Evolutionary conservation across 1,140 invertebrate genomes (phyloP).

Genomic region (Luehdorfia chinensis): DNA sequence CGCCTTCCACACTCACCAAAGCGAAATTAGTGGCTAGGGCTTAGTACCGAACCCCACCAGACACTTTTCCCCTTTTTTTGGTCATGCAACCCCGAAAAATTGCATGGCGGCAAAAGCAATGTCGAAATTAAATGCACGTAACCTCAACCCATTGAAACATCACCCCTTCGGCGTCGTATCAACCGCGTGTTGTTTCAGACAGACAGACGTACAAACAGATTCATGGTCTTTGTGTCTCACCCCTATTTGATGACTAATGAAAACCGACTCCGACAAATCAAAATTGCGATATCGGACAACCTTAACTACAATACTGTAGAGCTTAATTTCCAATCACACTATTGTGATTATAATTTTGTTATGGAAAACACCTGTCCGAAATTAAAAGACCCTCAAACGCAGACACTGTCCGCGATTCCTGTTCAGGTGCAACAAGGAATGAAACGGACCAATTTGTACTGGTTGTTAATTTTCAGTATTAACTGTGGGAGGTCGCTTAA

Average conservation of each 20-base stretch:
- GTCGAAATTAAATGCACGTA: slow-evolving; percentile 45
- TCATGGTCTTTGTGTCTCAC: slow-evolving; percentile 47
- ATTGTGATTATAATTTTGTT: neutral
- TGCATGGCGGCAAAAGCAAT: slow-evolving; percentile 22
- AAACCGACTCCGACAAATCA: slow-evolving; percentile 21
- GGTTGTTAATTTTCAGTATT: slow-evolving; percentile 52
- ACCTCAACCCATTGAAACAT: slow-evolving; percentile 37
- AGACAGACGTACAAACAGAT: slow-evolving; percentile 56
- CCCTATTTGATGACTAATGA: slow-evolving; percentile 48
- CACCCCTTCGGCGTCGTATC: slow-evolving; percentile 53
- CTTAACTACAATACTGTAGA: no score
- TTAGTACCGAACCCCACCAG: no score
- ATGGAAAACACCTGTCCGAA: slow-evolving; percentile 11
- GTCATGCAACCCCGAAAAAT: slow-evolving; percentile 17
- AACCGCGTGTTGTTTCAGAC: slow-evolving; percentile 60
- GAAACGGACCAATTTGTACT: slow-evolving; percentile 29
- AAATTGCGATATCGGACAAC: no score
- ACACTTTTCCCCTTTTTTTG: neutral
- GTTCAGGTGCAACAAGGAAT: slow-evolving; percentile 2
- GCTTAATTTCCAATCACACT: neutral
- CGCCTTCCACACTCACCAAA: no score
- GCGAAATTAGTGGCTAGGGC: no score
- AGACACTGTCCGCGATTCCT: neutral
- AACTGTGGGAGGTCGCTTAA: slow-evolving; percentile 52
- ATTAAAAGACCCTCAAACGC: slow-evolving; percentile 10